Percentiles rank a stretch among this genome's conserved stretches.
Evolutionary conservation across 2,113 vertebrate genomes (phyloP).

Genomic region (Phalacrocorax brasilianus): DNA sequence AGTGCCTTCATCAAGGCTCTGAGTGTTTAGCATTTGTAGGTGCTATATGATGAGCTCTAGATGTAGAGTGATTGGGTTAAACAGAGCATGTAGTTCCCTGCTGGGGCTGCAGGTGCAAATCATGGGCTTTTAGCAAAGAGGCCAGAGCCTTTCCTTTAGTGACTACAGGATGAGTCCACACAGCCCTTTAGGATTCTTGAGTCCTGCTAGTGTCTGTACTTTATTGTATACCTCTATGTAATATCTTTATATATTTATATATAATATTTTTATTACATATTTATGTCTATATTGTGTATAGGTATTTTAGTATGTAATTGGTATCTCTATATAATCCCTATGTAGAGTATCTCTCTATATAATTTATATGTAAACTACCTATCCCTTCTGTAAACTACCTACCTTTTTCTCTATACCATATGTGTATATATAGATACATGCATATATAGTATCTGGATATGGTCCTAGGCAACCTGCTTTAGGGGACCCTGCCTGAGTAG

Average conservation of each 20-base stretch:
- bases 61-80: background rate
- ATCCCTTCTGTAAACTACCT: background rate
- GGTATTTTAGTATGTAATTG: background rate
- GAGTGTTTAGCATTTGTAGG: background rate
- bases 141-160: background rate
- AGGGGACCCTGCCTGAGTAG: background rate
- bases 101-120: background rate
- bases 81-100: background rate
- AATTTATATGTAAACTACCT: background rate
- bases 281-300: background rate
- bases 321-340: background rate
- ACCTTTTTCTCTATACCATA: background rate
- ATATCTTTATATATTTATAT: background rate
- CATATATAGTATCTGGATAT: background rate
- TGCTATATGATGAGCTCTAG: background rate
- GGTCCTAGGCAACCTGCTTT: background rate
- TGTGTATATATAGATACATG: background rate
- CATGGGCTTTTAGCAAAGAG: background rate
- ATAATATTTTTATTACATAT: background rate
- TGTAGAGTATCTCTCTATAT: background rate
- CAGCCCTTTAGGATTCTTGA: background rate
- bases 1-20: background rate
- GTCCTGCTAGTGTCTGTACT: background rate
- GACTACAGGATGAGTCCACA: background rate
- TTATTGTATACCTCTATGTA: background rate